Conservation (phyloP, 2,888 invertebrate species). For the Caenorhabditis angaria region DNA sequence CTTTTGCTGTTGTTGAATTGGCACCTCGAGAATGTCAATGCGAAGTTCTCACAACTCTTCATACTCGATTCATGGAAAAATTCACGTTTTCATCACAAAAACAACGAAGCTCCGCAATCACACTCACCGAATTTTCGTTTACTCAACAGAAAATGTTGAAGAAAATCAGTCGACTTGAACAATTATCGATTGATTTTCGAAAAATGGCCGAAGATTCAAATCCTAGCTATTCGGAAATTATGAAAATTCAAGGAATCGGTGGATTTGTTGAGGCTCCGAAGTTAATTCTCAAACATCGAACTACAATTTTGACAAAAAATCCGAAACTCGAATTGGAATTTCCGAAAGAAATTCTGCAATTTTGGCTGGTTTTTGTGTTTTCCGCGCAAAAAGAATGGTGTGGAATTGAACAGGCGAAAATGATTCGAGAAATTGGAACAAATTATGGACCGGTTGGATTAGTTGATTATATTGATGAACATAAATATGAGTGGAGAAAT, state of each 20-base stretch:
- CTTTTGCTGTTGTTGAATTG: conserved; percentile 56
- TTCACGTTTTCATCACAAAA: conserved; percentile 23
- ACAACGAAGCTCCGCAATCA: not conserved
- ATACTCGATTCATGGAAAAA: conserved; percentile 41
- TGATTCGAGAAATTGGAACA: conserved; percentile 27
- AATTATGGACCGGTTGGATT: conserved; percentile 46
- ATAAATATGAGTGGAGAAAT: not conserved
- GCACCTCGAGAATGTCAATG: conserved; percentile 55
- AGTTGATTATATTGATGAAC: conserved; percentile 8
- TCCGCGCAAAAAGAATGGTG: conserved; percentile 46
- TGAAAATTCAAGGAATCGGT: conserved; percentile 10
- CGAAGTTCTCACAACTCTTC: conserved; percentile 40
- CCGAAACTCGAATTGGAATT: not conserved
- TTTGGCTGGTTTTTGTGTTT: conserved; percentile 46
- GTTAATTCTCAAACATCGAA: conserved; percentile 20
- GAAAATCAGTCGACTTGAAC: conserved; percentile 32
- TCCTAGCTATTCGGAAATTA: too few relatives aligned
- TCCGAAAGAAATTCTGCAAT: conserved; percentile 10
- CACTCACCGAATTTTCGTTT: conserved; percentile 12
- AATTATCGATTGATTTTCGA: conserved; percentile 31
- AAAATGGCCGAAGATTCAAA: not conserved
- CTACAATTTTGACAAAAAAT: conserved; percentile 9
- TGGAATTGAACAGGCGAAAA: conserved; percentile 21
- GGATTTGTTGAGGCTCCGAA: conserved; percentile 4
- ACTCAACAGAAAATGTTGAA: conserved; percentile 4